Base-by-base conservation (phyloP, 35 echinoderm and acorn worm genomes). In the Stichopus chloronotus region DNA sequence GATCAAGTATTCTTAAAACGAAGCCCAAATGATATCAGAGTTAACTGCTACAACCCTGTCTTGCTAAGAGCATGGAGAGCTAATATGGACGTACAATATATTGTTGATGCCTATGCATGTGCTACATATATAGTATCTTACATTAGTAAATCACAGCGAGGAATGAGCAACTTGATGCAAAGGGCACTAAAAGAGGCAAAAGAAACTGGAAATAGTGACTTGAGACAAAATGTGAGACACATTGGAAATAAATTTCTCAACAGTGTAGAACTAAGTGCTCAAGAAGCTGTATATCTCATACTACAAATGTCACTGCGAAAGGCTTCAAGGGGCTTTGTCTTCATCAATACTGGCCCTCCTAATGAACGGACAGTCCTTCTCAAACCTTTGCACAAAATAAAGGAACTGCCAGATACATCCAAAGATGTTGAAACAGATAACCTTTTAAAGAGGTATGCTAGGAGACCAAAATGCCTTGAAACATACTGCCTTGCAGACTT, bases 241-340 rank as follows among this genome's bases (percentile, higher is more conserved):
- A 95, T 93, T 17, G 78, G 91, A 11, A 95, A 95, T 76, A 90
- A 90, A 58, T 96, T 93, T 30, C 59, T 96, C 4, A 96, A 96
- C 60, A 60, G 81, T 96, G 92, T 93, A 78, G 94, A 96, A 91
- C 68, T 96, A 55, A 72, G 92, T 96, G 94, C 94, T 60, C 94
- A 96, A 91, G 94, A 96, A 57, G 94, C 91, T 74, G 92, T 82
- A 5, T 96, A 96, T 84, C 59, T 93, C 0, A 57, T 92, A 23
- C 78, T 96, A 10, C 92, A 93, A 86, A 82, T 96, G 61, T 79
- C 94, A 53, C 58, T 96, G 22, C 91, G 83, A 76, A 93, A 93
- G 60, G 77, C 78, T 59, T 87, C 91, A 53, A 72, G 94, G 53
- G 23, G 90, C 68, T 87, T 96, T 84, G 81, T 96, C 53, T 96